Percentiles rank a stretch among this genome's conserved stretches.
Evolutionary conservation across 2,888 invertebrate genomes (phyloP).

Genomic region (Ophonus ardosiacus): DNA sequence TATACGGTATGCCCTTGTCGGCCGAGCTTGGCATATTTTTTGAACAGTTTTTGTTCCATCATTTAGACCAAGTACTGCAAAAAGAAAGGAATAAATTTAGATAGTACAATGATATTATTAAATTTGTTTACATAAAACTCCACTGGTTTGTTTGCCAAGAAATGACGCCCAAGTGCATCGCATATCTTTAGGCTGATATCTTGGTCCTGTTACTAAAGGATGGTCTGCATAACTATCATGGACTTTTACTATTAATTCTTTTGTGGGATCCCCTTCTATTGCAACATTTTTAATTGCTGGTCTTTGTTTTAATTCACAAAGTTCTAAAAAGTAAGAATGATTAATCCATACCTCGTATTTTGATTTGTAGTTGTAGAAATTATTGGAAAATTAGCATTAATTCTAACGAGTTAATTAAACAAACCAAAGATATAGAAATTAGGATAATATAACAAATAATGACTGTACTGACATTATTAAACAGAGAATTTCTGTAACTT

Average conservation of each 20-base stretch:
- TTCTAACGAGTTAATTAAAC: too few relatives aligned
- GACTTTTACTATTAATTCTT: constrained; percentile 78
- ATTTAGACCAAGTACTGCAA: constrained; percentile 85
- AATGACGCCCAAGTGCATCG: constrained; percentile 79
- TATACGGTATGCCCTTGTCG: constrained; percentile 85
- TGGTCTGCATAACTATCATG: constrained; percentile 86
- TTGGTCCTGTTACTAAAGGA: constrained; percentile 85
- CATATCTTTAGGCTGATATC: constrained; percentile 85
- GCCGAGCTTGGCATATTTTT: constrained; percentile 79
- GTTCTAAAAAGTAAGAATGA: constrained; percentile 76
- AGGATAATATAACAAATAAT: too few relatives aligned
- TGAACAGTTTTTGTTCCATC: constrained; percentile 79
- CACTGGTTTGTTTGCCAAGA: constrained; percentile 83
- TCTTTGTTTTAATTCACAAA: constrained; percentile 83
- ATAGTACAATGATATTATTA: background rate
- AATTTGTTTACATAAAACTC: constrained; percentile 81
- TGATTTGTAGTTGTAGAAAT: too few relatives aligned
- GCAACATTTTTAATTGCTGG: constrained; percentile 79
- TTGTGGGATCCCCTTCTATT: constrained; percentile 82
- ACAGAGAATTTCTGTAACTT: too few relatives aligned
- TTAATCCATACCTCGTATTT: too few relatives aligned
- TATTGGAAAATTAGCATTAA: too few relatives aligned
- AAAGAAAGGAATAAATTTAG: background rate
- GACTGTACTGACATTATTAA: too few relatives aligned
- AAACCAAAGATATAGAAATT: too few relatives aligned